A percentile compares a stretch with the other conserved stretches of the same genome.
phyloP scores from a whole-genome alignment of 1,140 invertebrate genomes.

The Bombus confusus region DNA sequence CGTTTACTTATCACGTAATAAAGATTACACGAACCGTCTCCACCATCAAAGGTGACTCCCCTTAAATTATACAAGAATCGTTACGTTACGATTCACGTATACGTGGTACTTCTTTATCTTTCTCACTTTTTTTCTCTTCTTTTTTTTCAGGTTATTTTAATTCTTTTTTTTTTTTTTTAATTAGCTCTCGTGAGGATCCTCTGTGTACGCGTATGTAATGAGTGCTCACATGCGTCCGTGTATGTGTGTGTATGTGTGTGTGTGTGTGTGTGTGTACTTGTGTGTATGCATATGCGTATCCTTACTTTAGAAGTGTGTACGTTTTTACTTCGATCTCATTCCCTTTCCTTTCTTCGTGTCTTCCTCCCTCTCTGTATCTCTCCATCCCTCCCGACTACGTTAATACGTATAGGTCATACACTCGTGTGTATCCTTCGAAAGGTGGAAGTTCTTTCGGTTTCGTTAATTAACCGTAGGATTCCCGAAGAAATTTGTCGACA shows the following conservation, averaged over 20 bases:
- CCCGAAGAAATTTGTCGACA: conserved; percentile 39
- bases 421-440: conserved; percentile 1
- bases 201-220: conserved; percentile 14
- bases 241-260: conserved; percentile 33
- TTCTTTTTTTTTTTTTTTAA: conserved; percentile 8
- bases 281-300: not conserved
- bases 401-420: not conserved
- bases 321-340: conserved; percentile 1
- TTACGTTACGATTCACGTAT: conserved; percentile 39
- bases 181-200: not conserved
- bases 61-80: conserved; percentile 58
- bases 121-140: not conserved
- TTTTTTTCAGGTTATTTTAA: not conserved
- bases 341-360: not conserved
- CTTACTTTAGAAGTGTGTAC: conserved; percentile 16
- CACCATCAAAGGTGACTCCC: not conserved
- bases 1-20: conserved; percentile 56
- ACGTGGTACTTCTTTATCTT: conserved; percentile 4
- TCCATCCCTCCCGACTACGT: not conserved
- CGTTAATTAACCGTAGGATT: conserved; percentile 57
- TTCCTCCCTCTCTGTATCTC: not conserved
- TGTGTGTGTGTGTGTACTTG: not conserved
- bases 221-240: conserved; percentile 19
- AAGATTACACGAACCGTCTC: conserved; percentile 32
- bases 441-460: conserved; percentile 16